These are phyloP conservation scores for Pristionchus arcanus DNA, from an alignment of 2,888 invertebrate genomes.

Conservation along the genomic window DNA sequence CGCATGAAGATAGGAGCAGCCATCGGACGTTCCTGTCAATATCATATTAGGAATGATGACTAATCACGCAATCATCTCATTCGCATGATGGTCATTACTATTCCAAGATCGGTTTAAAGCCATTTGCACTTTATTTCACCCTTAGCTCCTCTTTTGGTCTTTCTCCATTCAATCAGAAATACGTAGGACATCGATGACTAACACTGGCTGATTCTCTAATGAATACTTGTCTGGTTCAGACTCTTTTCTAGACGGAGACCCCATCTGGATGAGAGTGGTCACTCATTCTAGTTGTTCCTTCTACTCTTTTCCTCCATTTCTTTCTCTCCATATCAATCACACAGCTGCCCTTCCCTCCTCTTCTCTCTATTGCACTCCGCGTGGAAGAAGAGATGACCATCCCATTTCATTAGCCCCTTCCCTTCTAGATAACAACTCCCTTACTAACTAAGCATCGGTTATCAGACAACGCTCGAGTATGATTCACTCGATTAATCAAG, in stretches of 20 bases:
- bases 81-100: background rate
- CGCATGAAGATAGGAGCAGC: slow-evolving; percentile 52
- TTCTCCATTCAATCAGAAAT: background rate
- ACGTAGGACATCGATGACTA: background rate
- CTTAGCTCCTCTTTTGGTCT: background rate
- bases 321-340: slow-evolving; percentile 31
- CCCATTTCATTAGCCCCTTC: slow-evolving; percentile 14
- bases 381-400: background rate
- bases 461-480: background rate
- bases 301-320: background rate
- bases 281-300: background rate
- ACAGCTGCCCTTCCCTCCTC: background rate
- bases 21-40: slow-evolving; percentile 47
- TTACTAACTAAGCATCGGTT: background rate
- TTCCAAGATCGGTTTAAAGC: background rate
- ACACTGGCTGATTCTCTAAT: background rate
- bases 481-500: background rate
- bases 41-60: background rate
- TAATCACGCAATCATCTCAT: background rate
- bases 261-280: background rate
- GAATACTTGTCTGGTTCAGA: background rate
- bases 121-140: background rate
- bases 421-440: background rate
- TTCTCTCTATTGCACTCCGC: background rate
- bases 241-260: background rate